These are phyloP conservation scores for Crotalus viridis DNA, from an alignment of 2,113 vertebrate genomes.

Conservation along the genomic window DNA sequence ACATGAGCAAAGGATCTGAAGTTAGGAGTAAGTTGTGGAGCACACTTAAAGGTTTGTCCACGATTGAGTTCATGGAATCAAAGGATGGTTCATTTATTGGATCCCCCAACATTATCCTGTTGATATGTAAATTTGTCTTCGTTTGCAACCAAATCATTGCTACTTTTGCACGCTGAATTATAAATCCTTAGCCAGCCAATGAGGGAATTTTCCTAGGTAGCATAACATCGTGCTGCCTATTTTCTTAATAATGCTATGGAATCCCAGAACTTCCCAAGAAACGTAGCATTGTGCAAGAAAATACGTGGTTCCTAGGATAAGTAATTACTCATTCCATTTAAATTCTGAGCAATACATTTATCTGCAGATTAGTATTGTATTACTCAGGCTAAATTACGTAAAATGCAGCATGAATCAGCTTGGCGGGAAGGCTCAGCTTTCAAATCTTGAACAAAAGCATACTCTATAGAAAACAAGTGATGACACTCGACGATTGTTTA, in stretches of 20 bases:
- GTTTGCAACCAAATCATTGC: neutral
- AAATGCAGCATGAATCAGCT: slow-evolving; percentile 46
- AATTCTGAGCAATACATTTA: slow-evolving; percentile 58
- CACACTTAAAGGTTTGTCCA: neutral
- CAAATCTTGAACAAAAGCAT: slow-evolving; percentile 32
- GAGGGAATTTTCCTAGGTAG: neutral
- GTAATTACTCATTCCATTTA: slow-evolving; percentile 52
- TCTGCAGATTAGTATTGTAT: slow-evolving; percentile 59
- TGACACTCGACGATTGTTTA: neutral
- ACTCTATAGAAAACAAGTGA: slow-evolving; percentile 28
- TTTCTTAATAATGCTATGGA: neutral
- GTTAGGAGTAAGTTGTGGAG: neutral
- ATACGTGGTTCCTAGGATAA: slow-evolving; percentile 40
- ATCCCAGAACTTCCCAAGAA: slow-evolving; percentile 28
- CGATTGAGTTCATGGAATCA: neutral
- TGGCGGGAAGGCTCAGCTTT: neutral
- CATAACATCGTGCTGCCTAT: neutral
- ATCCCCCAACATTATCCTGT: neutral
- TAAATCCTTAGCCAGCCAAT: neutral
- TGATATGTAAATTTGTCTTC: neutral
- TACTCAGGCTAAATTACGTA: slow-evolving; percentile 53
- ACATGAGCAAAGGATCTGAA: neutral
- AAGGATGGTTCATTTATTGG: neutral
- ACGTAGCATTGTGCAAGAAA: slow-evolving; percentile 24
- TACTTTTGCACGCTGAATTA: neutral